Conservation (phyloP, 2,888 invertebrate species). For the Ischnura elegans region DNA sequence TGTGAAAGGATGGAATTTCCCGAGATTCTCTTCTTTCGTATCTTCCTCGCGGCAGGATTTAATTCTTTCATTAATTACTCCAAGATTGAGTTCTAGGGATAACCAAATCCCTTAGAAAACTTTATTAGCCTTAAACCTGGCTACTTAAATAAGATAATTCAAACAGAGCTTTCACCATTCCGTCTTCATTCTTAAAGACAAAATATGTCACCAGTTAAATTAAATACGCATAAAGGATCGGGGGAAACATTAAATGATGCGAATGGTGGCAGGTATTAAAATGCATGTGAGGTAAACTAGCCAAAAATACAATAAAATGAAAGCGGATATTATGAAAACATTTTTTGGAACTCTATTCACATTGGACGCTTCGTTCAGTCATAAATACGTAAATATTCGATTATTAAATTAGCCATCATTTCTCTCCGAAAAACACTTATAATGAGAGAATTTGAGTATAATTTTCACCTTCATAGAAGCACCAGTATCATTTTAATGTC, state of each 20-base stretch:
- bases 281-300: too few relatives aligned
- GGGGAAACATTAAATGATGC: not conserved
- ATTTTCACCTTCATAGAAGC: too few relatives aligned
- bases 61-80: constrained; percentile 61
- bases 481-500: too few relatives aligned
- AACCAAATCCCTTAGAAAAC: constrained; percentile 41
- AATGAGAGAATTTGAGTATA: too few relatives aligned
- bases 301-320: too few relatives aligned
- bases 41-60: constrained; percentile 40
- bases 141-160: constrained; percentile 37
- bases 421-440: too few relatives aligned
- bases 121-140: constrained; percentile 51
- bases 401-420: too few relatives aligned
- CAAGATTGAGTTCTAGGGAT: constrained; percentile 40
- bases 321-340: too few relatives aligned
- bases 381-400: too few relatives aligned
- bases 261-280: too few relatives aligned
- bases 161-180: not conserved
- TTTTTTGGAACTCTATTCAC: too few relatives aligned
- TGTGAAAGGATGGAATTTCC: constrained; percentile 33
- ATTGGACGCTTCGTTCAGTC: too few relatives aligned
- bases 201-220: not conserved
- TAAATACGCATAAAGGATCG: not conserved
- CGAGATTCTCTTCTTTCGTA: not conserved
- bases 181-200: not conserved